These are phyloP conservation scores for Plemyria rubiginata DNA, from an alignment of 2,888 invertebrate genomes.

Conservation along the genomic window DNA sequence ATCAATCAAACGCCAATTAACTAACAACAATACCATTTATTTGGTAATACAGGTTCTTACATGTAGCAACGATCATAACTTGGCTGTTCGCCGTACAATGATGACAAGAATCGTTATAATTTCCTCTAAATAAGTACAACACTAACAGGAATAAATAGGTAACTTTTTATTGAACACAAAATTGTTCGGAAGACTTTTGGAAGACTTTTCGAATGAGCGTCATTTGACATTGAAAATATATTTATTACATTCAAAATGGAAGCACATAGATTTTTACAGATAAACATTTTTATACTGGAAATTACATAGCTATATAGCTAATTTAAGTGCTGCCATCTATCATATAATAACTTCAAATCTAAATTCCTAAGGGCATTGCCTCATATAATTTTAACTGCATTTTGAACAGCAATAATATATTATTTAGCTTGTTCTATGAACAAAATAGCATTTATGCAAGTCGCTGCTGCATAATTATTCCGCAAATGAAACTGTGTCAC, in stretches of 20 bases:
- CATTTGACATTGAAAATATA: constrained; percentile 78
- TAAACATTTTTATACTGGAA: constrained; percentile 32
- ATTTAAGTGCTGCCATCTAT: constrained; percentile 45
- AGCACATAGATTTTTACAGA: constrained; percentile 43
- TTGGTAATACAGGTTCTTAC: constrained; percentile 81
- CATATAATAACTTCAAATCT: constrained; percentile 32
- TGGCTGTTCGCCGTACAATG: constrained; percentile 65
- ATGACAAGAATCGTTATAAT: constrained; percentile 53
- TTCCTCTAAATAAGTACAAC: constrained; percentile 59
- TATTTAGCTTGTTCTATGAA: no score
- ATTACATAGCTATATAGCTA: neutral
- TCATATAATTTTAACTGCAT: neutral
- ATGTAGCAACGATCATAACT: constrained; percentile 77
- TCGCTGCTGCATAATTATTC: neutral
- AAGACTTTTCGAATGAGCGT: constrained; percentile 52
- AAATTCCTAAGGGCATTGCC: constrained; percentile 10
- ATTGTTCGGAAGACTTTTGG: constrained; percentile 55
- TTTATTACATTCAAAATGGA: constrained; percentile 51
- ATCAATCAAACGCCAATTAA: constrained; percentile 50
- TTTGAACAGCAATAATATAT: no score
- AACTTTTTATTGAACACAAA: constrained; percentile 44
- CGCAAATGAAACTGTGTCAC: constrained; percentile 12
- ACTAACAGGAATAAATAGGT: constrained; percentile 33
- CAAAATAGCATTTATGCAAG: neutral
- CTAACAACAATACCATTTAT: constrained; percentile 84